A percentile compares a stretch with the other conserved stretches of the same genome.
These are phyloP conservation scores for Graptemys geographica DNA, from an alignment of 2,797 vertebrate genomes.

Conservation along the genomic window DNA sequence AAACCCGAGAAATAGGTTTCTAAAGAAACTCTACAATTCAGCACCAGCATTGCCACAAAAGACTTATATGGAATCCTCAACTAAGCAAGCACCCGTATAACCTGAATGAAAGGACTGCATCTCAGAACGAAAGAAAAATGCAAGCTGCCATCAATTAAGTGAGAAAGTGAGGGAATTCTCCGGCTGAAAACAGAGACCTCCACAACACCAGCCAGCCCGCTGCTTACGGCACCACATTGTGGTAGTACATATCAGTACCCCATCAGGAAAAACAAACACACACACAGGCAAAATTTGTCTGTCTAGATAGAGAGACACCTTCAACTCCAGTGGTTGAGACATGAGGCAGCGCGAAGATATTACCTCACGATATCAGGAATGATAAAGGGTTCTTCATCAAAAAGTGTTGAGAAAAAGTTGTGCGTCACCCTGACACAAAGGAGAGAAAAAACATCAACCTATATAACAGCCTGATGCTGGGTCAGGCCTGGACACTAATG, in stretches of 20 bases:
- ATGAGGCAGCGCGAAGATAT: background rate
- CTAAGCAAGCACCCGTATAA: accelerated
- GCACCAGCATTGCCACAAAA: accelerated
- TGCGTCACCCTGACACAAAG: background rate
- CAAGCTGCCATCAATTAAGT: accelerated
- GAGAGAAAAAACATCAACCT: background rate
- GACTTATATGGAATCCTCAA: accelerated
- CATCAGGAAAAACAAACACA: accelerated
- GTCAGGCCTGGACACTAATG: background rate
- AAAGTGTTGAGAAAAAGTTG: background rate
- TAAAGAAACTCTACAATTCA: background rate
- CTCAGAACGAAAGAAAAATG: background rate
- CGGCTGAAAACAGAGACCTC: background rate
- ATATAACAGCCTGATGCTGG: accelerated
- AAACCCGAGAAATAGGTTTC: accelerated
- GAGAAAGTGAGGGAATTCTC: background rate
- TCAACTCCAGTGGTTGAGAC: accelerated
- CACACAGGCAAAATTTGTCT: background rate
- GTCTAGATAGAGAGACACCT: accelerated
- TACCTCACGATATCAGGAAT: background rate
- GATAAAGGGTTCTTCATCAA: background rate
- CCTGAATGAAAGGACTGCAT: background rate
- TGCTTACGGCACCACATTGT: accelerated
- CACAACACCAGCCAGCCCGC: background rate
- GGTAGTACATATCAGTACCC: background rate